Evolutionary conservation across 2,888 invertebrate genomes (phyloP).

Genomic region (Heliconius sara): DNA sequence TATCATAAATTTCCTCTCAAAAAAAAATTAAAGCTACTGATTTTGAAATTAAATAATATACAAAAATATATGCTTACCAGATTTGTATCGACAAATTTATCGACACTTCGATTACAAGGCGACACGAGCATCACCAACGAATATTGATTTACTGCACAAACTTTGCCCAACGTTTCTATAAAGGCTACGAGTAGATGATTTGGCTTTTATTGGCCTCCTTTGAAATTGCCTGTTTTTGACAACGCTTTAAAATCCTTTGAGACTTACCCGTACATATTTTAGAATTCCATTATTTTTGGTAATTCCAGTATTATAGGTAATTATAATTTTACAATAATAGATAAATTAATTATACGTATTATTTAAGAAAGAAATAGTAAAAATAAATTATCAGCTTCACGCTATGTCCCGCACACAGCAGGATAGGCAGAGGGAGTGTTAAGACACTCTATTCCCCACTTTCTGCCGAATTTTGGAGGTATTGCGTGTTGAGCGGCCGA

Average conservation of each 20-base stretch:
- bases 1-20: neutral
- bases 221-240: conserved; percentile 39
- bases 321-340: neutral
- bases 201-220: conserved; percentile 35
- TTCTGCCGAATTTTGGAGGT: too few relatives aligned
- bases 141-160: conserved; percentile 41
- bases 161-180: conserved; percentile 34
- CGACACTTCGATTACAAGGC: conserved; percentile 20
- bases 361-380: neutral
- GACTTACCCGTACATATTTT: conserved; percentile 6
- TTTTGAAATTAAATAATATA: neutral
- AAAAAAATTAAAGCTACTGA: too few relatives aligned
- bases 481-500: too few relatives aligned
- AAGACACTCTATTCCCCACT: too few relatives aligned
- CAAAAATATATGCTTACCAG: neutral
- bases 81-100: conserved; percentile 28
- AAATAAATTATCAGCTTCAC: too few relatives aligned
- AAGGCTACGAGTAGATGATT: conserved; percentile 32
- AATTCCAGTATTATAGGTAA: neutral
- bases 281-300: conserved; percentile 11
- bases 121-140: conserved; percentile 25
- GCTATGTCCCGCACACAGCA: too few relatives aligned
- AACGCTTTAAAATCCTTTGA: conserved; percentile 29
- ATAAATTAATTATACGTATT: neutral
- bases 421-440: too few relatives aligned